These are phyloP conservation scores for Paedocypris micromegethes DNA, from an alignment of 2,797 vertebrate genomes.

Conservation along the genomic window DNA sequence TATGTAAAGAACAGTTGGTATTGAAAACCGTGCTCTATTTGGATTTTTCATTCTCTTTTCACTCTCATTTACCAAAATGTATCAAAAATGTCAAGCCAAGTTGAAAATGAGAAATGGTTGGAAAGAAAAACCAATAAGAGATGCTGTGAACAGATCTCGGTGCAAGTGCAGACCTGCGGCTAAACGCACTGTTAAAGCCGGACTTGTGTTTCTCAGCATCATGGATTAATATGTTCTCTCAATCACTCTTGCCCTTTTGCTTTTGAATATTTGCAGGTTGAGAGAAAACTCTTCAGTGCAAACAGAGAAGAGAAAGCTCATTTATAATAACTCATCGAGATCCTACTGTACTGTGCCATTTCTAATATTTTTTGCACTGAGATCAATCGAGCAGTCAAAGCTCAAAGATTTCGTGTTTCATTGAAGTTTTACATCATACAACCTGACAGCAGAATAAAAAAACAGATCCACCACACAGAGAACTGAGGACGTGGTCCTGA, in stretches of 20 bases:
- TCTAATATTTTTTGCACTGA: conserved; percentile 2
- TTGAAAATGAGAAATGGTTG: conserved; percentile 39
- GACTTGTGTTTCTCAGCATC: no score
- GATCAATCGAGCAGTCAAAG: conserved; percentile 4
- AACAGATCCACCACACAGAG: background rate
- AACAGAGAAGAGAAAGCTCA: background rate
- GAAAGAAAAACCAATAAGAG: conserved; percentile 33
- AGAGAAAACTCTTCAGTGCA: background rate
- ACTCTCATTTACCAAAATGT: conserved; percentile 24
- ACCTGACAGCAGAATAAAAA: background rate
- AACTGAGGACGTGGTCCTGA: background rate
- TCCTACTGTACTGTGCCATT: background rate
- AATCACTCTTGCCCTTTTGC: background rate
- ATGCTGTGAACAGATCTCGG: conserved; percentile 16
- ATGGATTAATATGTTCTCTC: no score
- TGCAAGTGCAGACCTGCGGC: background rate
- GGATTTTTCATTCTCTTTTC: background rate
- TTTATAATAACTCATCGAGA: conserved; percentile 3
- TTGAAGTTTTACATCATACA: conserved; percentile 10
- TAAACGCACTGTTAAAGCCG: background rate
- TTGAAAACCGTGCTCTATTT: background rate
- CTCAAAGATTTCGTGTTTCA: conserved; percentile 9
- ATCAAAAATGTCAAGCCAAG: conserved; percentile 42
- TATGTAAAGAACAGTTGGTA: background rate
- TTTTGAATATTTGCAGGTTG: background rate